Conservation (phyloP, 2,113 vertebrate genomes). For the Diadophis punctatus region DNA sequence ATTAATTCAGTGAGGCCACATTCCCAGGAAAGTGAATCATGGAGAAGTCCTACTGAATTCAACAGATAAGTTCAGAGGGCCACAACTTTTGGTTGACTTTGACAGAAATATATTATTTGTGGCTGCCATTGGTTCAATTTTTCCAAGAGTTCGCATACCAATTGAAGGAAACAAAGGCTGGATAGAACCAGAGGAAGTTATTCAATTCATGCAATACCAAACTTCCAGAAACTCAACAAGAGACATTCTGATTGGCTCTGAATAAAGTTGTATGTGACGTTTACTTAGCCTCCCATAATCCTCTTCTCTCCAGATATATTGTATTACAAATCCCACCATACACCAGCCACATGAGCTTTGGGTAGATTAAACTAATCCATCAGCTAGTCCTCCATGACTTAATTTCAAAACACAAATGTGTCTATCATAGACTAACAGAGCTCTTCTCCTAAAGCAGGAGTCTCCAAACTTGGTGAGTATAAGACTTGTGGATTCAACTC, state of each 20-base stretch:
- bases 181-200: not conserved
- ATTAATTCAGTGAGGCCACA: slow-evolving; percentile 23
- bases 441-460: not conserved
- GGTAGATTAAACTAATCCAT: not conserved
- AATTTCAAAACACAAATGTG: not conserved
- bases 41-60: not conserved
- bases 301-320: not conserved
- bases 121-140: not conserved
- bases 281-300: not conserved
- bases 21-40: not conserved
- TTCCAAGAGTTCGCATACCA: not conserved
- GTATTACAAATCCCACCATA: not conserved
- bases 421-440: not conserved
- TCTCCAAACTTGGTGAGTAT: too few species aligned
- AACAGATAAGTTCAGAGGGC: not conserved
- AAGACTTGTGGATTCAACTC: too few species aligned
- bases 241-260: not conserved
- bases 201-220: not conserved
- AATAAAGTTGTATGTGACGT: not conserved
- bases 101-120: not conserved
- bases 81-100: not conserved
- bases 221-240: not conserved
- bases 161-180: not conserved
- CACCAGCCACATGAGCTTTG: not conserved
- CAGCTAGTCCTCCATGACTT: not conserved